A percentile compares a stretch with the other conserved stretches of the same genome.
Conservation (phyloP, 2,797 vertebrate species). For the Crenuchus spilurus region DNA sequence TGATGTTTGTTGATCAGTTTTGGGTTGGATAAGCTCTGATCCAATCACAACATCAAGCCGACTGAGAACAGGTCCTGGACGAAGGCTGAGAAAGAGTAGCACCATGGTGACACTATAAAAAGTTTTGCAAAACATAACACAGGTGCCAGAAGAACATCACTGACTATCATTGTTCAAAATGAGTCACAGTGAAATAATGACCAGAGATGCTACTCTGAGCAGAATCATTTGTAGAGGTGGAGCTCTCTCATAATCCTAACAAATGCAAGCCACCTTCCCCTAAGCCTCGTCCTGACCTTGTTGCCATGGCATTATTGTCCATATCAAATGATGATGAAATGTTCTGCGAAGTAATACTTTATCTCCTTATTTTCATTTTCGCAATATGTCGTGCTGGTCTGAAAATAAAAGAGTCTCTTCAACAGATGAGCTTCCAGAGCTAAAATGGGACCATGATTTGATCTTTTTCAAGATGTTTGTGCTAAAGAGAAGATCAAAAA, state of each 20-base stretch:
- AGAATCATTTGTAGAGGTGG: slow-evolving; percentile 11
- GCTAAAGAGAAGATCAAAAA: slow-evolving; percentile 60
- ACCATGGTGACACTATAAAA: slow-evolving; percentile 12
- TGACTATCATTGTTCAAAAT: slow-evolving; percentile 2
- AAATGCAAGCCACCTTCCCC: slow-evolving; percentile 38
- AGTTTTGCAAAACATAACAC: background rate
- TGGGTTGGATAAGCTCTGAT: background rate
- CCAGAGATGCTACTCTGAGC: slow-evolving; percentile 17
- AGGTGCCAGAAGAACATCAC: slow-evolving; percentile 1
- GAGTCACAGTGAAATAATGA: slow-evolving; percentile 17
- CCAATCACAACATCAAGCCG: too few relatives aligned
- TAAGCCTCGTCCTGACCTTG: slow-evolving; percentile 27
- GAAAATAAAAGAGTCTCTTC: slow-evolving; percentile 41
- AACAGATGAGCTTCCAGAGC: slow-evolving; percentile 42
- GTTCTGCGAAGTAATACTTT: slow-evolving; percentile 31
- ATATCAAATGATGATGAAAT: slow-evolving; percentile 46
- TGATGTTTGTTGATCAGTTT: background rate
- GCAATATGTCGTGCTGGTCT: slow-evolving; percentile 38
- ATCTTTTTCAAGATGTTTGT: slow-evolving; percentile 48
- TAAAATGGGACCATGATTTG: slow-evolving; percentile 28
- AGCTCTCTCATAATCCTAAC: slow-evolving; percentile 12
- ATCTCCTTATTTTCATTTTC: slow-evolving; percentile 45
- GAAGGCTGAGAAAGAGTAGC: background rate
- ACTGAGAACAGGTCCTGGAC: background rate
- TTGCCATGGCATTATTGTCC: slow-evolving; percentile 31